A percentile compares a stretch with the other conserved stretches of the same genome.
Evolutionary conservation across 2,797 vertebrate genomes (phyloP).

Genomic region (Psittacula echo): DNA sequence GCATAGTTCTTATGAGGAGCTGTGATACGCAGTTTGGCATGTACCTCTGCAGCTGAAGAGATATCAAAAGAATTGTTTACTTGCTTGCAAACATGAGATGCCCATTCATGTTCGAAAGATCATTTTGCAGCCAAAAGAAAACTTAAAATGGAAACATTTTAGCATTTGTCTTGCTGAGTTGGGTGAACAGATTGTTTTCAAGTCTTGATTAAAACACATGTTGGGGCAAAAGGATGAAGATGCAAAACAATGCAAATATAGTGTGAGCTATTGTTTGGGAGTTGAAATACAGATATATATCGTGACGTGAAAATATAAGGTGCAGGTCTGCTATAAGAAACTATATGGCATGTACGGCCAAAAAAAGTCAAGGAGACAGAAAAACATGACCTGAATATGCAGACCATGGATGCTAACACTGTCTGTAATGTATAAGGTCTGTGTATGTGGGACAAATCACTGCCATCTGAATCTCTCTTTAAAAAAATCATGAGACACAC

Average conservation of each 20-base stretch:
- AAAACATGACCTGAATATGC: neutral
- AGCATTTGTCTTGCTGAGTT: neutral
- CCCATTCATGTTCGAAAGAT: neutral
- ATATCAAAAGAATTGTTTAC: neutral
- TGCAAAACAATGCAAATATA: neutral
- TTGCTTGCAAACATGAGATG: conserved; percentile 7
- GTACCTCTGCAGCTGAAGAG: neutral
- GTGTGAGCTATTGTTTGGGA: neutral
- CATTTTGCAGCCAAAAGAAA: neutral
- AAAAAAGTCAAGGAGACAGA: neutral
- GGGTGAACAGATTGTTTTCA: neutral
- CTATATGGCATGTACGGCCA: neutral
- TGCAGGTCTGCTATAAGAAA: neutral
- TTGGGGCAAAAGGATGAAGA: neutral
- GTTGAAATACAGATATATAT: neutral
- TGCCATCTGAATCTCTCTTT: neutral
- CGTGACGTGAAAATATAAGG: neutral
- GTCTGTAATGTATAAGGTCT: neutral
- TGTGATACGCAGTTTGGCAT: neutral
- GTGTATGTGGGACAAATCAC: neutral
- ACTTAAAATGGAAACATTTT: neutral
- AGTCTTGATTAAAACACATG: neutral
- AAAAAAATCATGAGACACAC: neutral
- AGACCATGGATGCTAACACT: accelerated
- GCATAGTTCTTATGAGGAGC: accelerated